A percentile compares a stretch with the other conserved stretches of the same genome.
phyloP scores from a whole-genome alignment of 2,797 vertebrate genomes.

The Atherinosoma microstoma region DNA sequence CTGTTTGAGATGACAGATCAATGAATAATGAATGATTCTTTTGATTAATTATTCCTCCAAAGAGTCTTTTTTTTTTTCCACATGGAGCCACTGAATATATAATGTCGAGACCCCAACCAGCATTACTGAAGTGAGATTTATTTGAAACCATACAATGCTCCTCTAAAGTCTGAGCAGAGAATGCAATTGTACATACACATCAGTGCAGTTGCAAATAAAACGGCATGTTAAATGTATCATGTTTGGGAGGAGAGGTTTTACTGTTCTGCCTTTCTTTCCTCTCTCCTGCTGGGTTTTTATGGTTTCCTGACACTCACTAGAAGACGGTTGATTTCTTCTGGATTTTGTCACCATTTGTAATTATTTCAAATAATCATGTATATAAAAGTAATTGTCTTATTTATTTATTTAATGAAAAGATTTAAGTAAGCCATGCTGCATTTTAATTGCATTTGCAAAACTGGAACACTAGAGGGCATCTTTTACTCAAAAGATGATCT shows the following conservation, averaged over 20 bases:
- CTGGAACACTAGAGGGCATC: constrained; percentile 14
- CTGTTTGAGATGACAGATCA: constrained; percentile 34
- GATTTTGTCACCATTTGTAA: not conserved
- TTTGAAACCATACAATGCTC: constrained; percentile 30
- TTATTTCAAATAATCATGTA: not conserved
- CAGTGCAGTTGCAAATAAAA: constrained; percentile 8
- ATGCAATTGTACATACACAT: not conserved
- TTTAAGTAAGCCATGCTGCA: not conserved
- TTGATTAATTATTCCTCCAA: constrained; percentile 44
- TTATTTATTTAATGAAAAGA: not conserved
- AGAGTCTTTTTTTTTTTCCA: not conserved
- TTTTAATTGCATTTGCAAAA: not conserved
- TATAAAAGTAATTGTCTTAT: not conserved
- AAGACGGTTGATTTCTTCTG: not conserved
- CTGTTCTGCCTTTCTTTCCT: not conserved
- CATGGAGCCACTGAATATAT: constrained; percentile 25
- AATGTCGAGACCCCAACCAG: constrained; percentile 15
- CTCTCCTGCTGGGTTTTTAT: not conserved
- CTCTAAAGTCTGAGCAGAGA: constrained; percentile 32
- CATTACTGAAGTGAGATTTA: constrained; percentile 54
- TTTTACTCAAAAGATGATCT: constrained; percentile 1
- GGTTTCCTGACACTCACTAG: not conserved
- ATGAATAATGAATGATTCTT: constrained; percentile 57
- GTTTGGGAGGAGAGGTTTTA: not conserved
- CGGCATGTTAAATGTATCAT: constrained; percentile 35